Evolutionary conservation across 2,888 invertebrate species (phyloP).

Genomic region (Atethmia centrago): DNA sequence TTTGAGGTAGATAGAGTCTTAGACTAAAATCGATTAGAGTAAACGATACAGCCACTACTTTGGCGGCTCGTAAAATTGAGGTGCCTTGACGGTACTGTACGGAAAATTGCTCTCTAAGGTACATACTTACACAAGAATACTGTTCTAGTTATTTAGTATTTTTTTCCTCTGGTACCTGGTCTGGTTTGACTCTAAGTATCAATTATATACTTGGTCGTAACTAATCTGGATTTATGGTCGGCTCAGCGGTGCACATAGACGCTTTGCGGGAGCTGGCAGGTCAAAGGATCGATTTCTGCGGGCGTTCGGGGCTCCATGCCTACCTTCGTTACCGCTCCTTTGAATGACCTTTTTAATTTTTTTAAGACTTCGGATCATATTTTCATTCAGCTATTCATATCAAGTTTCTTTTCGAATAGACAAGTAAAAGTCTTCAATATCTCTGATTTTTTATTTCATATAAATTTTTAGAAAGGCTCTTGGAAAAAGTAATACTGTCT

Average conservation of each 20-base stretch:
- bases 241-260: slow-evolving; percentile 23
- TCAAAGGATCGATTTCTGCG: slow-evolving; percentile 47
- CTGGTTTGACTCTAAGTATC: background rate
- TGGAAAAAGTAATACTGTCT: background rate
- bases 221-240: slow-evolving; percentile 44
- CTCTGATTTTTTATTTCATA: background rate
- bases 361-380: background rate
- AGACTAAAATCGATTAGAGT: slow-evolving; percentile 30
- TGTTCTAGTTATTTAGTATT: background rate
- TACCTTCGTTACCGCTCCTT: slow-evolving; percentile 37
- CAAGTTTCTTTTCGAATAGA: background rate
- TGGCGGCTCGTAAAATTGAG: slow-evolving; percentile 35
- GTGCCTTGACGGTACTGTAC: background rate
- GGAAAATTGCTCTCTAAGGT: slow-evolving; percentile 19
- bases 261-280: slow-evolving; percentile 23
- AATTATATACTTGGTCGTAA: slow-evolving; percentile 36
- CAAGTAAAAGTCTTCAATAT: background rate
- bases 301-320: slow-evolving; percentile 24
- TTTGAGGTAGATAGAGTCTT: background rate
- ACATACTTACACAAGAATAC: slow-evolving; percentile 12
- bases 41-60: slow-evolving; percentile 29
- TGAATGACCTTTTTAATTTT: slow-evolving; percentile 21
- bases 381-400: slow-evolving; percentile 21
- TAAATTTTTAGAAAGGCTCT: background rate
- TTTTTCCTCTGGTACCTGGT: background rate